These are phyloP conservation scores for Dasypogon diadema DNA, from an alignment of 2,888 invertebrate species.

Conservation along the genomic window DNA sequence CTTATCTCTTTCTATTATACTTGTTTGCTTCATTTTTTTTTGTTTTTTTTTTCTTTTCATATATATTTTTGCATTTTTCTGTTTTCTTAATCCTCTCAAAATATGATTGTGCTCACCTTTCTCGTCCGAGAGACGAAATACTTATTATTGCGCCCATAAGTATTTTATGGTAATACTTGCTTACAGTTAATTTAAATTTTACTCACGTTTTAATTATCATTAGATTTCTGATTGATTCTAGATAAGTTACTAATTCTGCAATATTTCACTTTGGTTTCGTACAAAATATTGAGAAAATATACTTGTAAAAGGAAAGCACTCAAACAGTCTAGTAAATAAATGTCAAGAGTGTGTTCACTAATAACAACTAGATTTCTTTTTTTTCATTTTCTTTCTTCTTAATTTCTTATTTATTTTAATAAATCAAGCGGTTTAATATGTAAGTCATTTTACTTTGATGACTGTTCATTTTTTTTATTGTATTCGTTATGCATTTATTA, in stretches of 20 bases:
- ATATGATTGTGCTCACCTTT: constrained; percentile 68
- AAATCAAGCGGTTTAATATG: background rate
- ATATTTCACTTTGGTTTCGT: constrained; percentile 29
- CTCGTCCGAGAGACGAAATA: constrained; percentile 55
- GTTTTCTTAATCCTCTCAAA: constrained; percentile 57
- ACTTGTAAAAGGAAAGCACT: background rate
- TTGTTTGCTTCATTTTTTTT: constrained; percentile 52
- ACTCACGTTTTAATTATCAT: background rate
- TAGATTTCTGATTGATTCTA: constrained; percentile 32
- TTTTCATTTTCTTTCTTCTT: background rate
- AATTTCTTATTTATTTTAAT: background rate
- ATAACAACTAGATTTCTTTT: background rate
- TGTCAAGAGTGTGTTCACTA: background rate
- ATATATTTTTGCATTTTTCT: background rate
- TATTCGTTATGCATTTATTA: constrained; percentile 3
- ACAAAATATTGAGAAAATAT: background rate
- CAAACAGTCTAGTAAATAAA: background rate
- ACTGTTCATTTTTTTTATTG: background rate
- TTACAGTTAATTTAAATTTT: background rate
- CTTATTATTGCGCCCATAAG: constrained; percentile 54
- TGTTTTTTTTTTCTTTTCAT: constrained; percentile 50
- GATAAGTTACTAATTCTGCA: constrained; percentile 25
- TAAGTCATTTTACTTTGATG: background rate
- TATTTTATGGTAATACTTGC: constrained; percentile 32
- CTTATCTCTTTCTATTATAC: constrained; percentile 54